phyloP scores from a whole-genome alignment of 2,113 vertebrate genomes.

The Myodes glareolus region DNA sequence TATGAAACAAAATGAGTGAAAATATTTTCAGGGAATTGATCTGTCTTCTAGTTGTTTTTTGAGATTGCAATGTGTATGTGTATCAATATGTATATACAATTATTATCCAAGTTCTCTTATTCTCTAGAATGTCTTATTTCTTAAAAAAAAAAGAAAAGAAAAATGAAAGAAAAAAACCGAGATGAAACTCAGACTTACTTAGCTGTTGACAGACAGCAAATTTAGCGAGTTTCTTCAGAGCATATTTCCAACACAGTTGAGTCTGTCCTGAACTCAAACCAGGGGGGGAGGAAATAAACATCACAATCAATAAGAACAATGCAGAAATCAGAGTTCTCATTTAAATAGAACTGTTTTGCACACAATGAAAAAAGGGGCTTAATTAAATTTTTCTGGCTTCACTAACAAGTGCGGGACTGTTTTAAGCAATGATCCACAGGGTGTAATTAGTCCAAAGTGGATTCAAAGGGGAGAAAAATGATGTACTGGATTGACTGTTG shows the following conservation, averaged over 20 bases:
- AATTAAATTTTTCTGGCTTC: not conserved
- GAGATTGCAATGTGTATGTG: not conserved
- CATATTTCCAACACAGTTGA: not conserved
- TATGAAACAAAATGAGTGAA: not conserved
- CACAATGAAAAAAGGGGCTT: not conserved
- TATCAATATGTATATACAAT: too few relatives aligned
- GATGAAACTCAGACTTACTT: not conserved
- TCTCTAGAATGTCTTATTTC: not conserved
- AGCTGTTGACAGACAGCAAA: not conserved
- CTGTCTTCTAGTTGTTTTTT: not conserved
- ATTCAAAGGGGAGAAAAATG: not conserved
- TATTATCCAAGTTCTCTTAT: not conserved
- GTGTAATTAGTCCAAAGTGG: not conserved
- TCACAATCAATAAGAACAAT: not conserved
- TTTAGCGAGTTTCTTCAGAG: not conserved
- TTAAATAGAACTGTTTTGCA: not conserved
- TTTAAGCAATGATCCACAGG: not conserved
- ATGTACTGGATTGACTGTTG: too few relatives aligned
- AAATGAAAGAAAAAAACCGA: too few relatives aligned
- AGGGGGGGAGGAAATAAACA: not conserved
- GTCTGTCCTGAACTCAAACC: not conserved
- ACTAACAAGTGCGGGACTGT: not conserved
- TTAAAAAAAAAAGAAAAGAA: not conserved
- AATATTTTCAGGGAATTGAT: not conserved
- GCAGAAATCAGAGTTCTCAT: not conserved